These are phyloP conservation scores for Drosophila bocqueti DNA, from an alignment of 1,140 invertebrate genomes.

Conservation along the genomic window DNA sequence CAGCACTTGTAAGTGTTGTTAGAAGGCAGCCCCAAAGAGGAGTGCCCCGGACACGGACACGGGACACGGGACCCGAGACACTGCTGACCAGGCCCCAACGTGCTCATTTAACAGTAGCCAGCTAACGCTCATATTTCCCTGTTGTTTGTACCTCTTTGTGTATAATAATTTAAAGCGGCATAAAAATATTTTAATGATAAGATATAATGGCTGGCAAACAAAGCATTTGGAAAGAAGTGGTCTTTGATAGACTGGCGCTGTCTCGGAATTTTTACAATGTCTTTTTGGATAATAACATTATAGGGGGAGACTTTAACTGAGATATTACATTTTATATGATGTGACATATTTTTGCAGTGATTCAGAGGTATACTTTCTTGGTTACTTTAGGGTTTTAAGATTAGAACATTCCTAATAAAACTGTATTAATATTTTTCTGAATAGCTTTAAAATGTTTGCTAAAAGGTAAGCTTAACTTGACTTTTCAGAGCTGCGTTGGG, in stretches of 20 bases:
- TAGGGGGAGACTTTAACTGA: background rate
- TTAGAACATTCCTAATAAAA: background rate
- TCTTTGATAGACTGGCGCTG: slow-evolving; percentile 7
- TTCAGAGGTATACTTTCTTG: background rate
- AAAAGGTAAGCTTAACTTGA: too few species aligned
- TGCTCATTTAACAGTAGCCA: slow-evolving; percentile 83
- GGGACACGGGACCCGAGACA: slow-evolving; percentile 10
- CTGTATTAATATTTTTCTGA: too few species aligned
- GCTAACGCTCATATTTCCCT: slow-evolving; percentile 56
- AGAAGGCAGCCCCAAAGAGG: slow-evolving; percentile 65
- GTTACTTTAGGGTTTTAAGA: background rate
- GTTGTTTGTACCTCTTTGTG: slow-evolving; percentile 56
- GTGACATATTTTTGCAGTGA: background rate
- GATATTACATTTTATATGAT: background rate
- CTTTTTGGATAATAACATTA: slow-evolving; percentile 1
- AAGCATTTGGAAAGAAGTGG: slow-evolving; percentile 31
- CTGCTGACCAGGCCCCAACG: slow-evolving; percentile 64
- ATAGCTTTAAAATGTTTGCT: too few species aligned
- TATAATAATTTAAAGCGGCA: slow-evolving; percentile 79
- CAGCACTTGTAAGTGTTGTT: slow-evolving; percentile 81
- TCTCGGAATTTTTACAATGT: slow-evolving; percentile 11
- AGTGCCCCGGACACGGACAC: slow-evolving; percentile 65
- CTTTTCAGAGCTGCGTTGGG: too few species aligned
- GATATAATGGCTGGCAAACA: slow-evolving; percentile 61
- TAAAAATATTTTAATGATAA: slow-evolving; percentile 82